These are phyloP conservation scores for Lepidochrysops patricia DNA, from an alignment of 2,888 invertebrate genomes.

Conservation along the genomic window DNA sequence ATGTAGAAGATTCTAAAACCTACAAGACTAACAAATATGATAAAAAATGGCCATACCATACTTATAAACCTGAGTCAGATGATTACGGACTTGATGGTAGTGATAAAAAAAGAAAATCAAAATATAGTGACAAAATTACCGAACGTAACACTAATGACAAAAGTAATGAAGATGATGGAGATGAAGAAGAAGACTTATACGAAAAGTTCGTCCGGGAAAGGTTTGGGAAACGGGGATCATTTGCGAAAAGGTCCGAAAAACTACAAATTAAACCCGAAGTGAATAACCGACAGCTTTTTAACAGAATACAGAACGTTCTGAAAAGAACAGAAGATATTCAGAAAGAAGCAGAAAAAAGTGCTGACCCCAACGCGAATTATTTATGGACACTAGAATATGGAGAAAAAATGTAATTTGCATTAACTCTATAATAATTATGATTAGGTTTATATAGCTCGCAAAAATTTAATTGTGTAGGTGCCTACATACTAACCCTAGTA, in stretches of 20 bases:
- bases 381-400: constrained; percentile 72
- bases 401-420: constrained; percentile 39
- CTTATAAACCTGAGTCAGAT: not conserved
- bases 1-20: constrained; percentile 16
- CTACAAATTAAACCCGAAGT: constrained; percentile 32
- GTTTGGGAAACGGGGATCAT: constrained; percentile 55
- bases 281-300: constrained; percentile 42
- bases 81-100: not conserved
- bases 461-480: no score
- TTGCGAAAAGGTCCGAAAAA: constrained; percentile 47
- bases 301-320: constrained; percentile 49
- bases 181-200: constrained; percentile 52
- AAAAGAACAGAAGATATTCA: constrained; percentile 54
- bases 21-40: not conserved
- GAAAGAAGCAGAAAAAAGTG: constrained; percentile 52
- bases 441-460: not conserved
- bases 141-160: constrained; percentile 20
- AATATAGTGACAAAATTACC: constrained; percentile 2
- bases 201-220: constrained; percentile 65
- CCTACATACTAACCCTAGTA: no score
- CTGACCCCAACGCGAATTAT: constrained; percentile 63
- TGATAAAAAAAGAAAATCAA: not conserved
- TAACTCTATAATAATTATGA: constrained; percentile 7
- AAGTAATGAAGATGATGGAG: constrained; percentile 34
- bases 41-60: not conserved